These are phyloP conservation scores for Torymus tubicola DNA, from an alignment of 2,888 invertebrate genomes.

Conservation along the genomic window DNA sequence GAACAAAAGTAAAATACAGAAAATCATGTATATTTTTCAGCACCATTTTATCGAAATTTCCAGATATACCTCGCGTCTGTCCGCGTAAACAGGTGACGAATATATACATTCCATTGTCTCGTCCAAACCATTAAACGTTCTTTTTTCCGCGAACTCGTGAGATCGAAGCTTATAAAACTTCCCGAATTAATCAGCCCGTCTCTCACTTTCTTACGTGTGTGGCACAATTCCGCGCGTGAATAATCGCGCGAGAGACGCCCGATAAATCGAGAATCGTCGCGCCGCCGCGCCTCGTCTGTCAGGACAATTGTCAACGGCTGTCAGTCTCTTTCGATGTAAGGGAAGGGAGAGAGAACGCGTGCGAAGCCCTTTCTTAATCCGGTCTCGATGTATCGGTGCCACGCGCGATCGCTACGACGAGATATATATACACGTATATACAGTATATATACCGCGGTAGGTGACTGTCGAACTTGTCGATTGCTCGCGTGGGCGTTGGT, in stretches of 20 bases:
- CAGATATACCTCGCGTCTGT: neutral
- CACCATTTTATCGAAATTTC: neutral
- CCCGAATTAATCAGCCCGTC: constrained; percentile 1
- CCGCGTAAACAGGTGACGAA: neutral
- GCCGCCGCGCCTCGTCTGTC: constrained; percentile 37
- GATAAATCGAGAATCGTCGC: constrained; percentile 16
- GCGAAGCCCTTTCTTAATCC: constrained; percentile 44
- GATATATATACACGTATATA: neutral
- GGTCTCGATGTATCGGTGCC: constrained; percentile 43
- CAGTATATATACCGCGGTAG: neutral
- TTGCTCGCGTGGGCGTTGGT: constrained; percentile 20
- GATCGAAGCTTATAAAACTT: neutral
- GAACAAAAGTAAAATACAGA: neutral
- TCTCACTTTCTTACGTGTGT: too few relatives aligned
- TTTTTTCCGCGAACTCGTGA: constrained; percentile 12
- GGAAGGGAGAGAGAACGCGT: neutral
- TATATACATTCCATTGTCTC: constrained; percentile 6
- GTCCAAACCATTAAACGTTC: neutral
- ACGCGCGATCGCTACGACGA: neutral
- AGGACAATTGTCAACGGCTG: constrained; percentile 51
- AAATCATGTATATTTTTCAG: too few relatives aligned
- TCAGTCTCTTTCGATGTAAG: neutral
- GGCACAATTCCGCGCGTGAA: constrained; percentile 15
- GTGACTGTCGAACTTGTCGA: constrained; percentile 32
- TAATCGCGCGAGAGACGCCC: constrained; percentile 15